Base-by-base conservation (phyloP, 2,113 vertebrate species). In the Chlorodrepanis virens region DNA sequence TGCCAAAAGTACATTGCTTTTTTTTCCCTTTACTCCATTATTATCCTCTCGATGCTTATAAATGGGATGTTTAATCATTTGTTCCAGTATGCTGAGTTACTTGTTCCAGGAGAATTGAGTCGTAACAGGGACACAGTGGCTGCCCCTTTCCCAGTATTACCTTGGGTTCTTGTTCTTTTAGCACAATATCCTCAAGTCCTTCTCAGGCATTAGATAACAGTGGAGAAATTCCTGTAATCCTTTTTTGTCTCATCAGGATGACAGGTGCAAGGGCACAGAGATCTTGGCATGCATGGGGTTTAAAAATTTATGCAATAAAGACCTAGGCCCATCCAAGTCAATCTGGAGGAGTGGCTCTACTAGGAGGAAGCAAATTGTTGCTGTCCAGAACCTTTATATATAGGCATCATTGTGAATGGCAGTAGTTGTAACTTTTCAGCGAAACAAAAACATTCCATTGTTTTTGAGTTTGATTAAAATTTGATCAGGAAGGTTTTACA, bases 41-140 rank as follows among this genome's bases (percentile, higher is more conserved):
- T 92, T 87, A 42, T 78, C 28, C n/a, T 82, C 57, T 75, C 2
- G 6, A 33, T 87, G 57, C 69, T 82, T 92, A 60, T 40, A 89
- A 89, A 89, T 52, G 35, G 49, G 33, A 52, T 68, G 65, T 54
- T 93, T 87, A 82, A 74, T 92, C 2, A 3, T 87, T 90, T 10
- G 1, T 90, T 91, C 69, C 83, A 68, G 60, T 78, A 56, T 52
- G 52, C 33, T 86, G 64, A 50, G 24, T 90, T 50, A 83, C 47
- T 86, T 86, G n/a, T 81, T 93, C 45, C 64, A 68, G 54, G 29
- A 90, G 76, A 86, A 47, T 25, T 52, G 79, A 67, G 44, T 47
- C 0, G 0, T 90, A 83, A 83, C 0, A 0, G 59, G 61, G 21
- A 44, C 0, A 2, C 1, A 3, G 49, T 54, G 50, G 33, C 33